Base-by-base conservation (phyloP, 1,140 invertebrate species). In the Melitaea cinxia region DNA sequence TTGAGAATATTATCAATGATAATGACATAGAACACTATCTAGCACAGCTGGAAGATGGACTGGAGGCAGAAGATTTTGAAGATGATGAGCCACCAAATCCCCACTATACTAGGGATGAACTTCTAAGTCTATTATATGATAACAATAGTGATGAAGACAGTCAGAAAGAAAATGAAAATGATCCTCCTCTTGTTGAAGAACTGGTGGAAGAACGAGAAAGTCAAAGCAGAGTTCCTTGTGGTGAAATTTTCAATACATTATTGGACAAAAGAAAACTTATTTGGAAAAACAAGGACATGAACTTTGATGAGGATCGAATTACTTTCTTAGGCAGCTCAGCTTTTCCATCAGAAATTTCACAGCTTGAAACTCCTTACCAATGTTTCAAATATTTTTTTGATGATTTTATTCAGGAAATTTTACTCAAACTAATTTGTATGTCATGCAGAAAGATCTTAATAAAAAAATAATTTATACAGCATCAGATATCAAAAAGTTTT, bases 1-100 rank as follows among this genome's bases (percentile, higher is more conserved):
- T 73, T 65, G 74, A 74, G 75, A 61, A 33, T 74, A 68, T 75
- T 65, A 69, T 71, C 74, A 73, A 70, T 59, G 72, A 76, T 24
- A 70, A 28, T 59, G 76, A 75, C 53, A 78, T 78, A 62, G 72
- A 80, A 78, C 45, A 65, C 72, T 77, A 74, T 74, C 56, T 77
- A 45, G 73, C 61, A 66, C 37, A 67, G 68, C 72, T 78, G 47
- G 74, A 81, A 72, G 71, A 77, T 65, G 70, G 28, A 62, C 66
- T 77, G 28, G 73, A 77, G 47, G 72, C 70, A 68, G 50, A 80
- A 69, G 68, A 80, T 75, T 73, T 71, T 57, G 71, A 80, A 15
- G 70, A 77, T 72, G 71, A 78, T n/a, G n/a, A n/a, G n/a, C n/a
- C n/a, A n/a, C n/a, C n/a, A 70, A 50, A 77, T 60, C 65, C 42